A percentile compares a stretch with the other conserved stretches of the same genome.
phyloP scores from a whole-genome alignment of 2,797 vertebrate genomes.

The Alca torda region DNA sequence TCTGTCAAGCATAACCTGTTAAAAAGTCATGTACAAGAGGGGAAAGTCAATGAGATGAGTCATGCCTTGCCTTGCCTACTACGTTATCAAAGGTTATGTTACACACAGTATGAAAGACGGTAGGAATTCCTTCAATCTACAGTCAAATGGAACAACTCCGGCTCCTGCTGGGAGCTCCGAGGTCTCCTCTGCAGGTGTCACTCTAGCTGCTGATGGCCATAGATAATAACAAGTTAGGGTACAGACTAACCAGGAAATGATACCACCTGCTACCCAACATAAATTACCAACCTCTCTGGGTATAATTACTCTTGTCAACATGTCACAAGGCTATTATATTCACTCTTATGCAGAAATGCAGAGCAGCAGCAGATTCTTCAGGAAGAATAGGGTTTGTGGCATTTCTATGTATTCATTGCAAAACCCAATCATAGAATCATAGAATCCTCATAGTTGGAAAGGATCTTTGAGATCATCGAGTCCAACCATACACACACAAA shows the following conservation, averaged over 20 bases:
- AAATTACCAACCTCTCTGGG: constrained; percentile 45
- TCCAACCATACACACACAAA: no score
- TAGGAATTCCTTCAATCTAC: not conserved
- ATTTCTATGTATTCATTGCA: not conserved
- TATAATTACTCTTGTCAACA: constrained; percentile 51
- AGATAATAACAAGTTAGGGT: constrained; percentile 58
- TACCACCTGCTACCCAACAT: constrained; percentile 54
- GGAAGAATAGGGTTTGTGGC: not conserved
- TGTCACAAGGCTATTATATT: constrained; percentile 36
- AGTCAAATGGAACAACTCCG: constrained; percentile 1
- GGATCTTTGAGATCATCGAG: no score
- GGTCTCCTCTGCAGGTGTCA: constrained; percentile 42
- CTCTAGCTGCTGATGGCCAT: constrained; percentile 38
- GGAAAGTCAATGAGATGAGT: not conserved
- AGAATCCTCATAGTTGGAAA: no score
- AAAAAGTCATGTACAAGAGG: not conserved
- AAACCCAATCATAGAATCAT: not conserved
- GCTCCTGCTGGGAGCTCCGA: not conserved
- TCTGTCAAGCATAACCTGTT: not conserved
- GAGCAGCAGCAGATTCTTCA: not conserved
- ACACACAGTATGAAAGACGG: not conserved
- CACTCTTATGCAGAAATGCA: not conserved
- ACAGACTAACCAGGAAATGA: constrained; percentile 47
- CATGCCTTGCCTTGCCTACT: not conserved
- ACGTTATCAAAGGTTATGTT: not conserved